phyloP scores from a whole-genome alignment of 2,888 invertebrate genomes.

The Saturnia japonica region DNA sequence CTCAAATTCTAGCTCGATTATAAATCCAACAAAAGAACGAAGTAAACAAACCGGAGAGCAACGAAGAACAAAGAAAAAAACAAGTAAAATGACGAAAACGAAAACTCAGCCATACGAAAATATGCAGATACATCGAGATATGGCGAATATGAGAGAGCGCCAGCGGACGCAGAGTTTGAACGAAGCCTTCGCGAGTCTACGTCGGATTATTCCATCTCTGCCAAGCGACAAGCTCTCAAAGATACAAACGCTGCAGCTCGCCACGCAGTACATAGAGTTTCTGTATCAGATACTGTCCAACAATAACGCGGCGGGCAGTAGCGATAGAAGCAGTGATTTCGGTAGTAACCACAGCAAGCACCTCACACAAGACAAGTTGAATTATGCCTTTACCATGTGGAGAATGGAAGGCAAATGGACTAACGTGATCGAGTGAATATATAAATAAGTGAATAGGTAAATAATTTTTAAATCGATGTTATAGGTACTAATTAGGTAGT shows the following conservation, averaged over 20 bases:
- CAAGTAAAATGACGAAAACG: conserved; percentile 82
- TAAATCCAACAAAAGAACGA: conserved; percentile 45
- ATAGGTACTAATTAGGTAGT: background rate
- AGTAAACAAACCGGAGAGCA: conserved; percentile 67
- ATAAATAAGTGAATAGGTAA: background rate
- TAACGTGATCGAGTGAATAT: conserved; percentile 63
- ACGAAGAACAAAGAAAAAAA: conserved; percentile 61
- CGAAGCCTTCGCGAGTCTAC: conserved; percentile 95
- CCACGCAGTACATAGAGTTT: conserved; percentile 97
- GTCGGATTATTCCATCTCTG: conserved; percentile 98
- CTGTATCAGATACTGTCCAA: conserved; percentile 91
- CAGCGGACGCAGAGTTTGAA: conserved; percentile 96
- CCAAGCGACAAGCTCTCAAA: conserved; percentile 99
- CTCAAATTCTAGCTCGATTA: conserved; percentile 47
- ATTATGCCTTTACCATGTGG: conserved; percentile 98
- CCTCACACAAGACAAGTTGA: conserved; percentile 94
- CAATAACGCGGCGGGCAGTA: conserved; percentile 61
- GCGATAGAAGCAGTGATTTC: conserved; percentile 66
- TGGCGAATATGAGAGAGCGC: conserved; percentile 98
- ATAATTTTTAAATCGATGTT: background rate
- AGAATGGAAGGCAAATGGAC: conserved; percentile 92
- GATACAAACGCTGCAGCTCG: conserved; percentile 98
- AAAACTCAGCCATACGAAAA: conserved; percentile 87
- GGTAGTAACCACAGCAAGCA: conserved; percentile 85
- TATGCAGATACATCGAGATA: conserved; percentile 91